A percentile compares a stretch with the other conserved stretches of the same genome.
phyloP scores from a whole-genome alignment of 2,797 vertebrate species.

The Darevskia mixta region DNA sequence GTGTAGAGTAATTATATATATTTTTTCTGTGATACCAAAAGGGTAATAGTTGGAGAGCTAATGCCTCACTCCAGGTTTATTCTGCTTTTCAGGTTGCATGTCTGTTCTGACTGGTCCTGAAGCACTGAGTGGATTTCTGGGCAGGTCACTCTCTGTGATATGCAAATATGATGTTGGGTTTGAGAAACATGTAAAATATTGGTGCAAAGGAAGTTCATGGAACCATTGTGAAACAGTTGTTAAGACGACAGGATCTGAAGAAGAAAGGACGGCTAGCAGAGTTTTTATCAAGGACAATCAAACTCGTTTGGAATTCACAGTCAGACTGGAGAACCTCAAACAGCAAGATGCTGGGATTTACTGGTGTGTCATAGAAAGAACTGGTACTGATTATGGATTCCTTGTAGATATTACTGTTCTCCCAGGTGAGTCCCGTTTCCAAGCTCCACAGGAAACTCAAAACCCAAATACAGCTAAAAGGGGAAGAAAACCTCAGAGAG shows the following conservation, averaged over 20 bases:
- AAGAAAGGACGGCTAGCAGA: background rate
- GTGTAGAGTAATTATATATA: no score
- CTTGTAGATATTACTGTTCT: background rate
- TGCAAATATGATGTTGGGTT: background rate
- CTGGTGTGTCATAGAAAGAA: background rate
- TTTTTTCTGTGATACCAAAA: background rate
- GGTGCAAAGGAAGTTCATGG: background rate
- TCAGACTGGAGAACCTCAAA: background rate
- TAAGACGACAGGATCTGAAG: background rate
- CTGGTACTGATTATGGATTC: fast-evolving
- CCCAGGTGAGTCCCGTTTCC: slow-evolving; percentile 16
- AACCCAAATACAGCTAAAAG: background rate
- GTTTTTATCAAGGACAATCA: slow-evolving; percentile 16
- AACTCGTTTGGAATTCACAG: background rate
- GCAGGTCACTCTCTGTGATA: background rate
- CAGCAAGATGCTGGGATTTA: slow-evolving; percentile 7
- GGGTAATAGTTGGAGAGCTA: background rate
- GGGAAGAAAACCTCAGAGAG: no score
- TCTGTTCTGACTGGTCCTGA: background rate
- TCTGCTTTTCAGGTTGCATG: slow-evolving; percentile 18
- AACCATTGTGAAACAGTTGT: fast-evolving
- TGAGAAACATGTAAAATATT: fast-evolving
- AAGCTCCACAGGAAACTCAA: background rate
- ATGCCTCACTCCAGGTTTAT: background rate
- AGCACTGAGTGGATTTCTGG: background rate